Conservation (phyloP, 2,113 vertebrate genomes). For the Apodemus sylvaticus region DNA sequence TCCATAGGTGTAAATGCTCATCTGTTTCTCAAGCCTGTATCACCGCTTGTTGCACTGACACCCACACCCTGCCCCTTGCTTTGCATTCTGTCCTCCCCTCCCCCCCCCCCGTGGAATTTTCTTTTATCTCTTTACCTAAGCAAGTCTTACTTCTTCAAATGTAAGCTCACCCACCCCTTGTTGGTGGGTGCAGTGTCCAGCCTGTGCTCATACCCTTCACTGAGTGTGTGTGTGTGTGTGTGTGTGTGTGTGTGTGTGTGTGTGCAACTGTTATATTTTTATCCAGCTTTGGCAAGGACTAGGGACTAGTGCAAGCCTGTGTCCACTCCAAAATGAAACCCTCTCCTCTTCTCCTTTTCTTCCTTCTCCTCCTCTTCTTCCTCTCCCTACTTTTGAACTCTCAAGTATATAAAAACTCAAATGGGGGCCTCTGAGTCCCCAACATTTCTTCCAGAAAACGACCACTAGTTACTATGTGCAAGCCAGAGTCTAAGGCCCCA, state of each 20-base stretch:
- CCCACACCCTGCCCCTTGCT: not conserved
- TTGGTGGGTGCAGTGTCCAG: not conserved
- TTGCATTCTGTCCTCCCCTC: not conserved
- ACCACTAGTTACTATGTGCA: not conserved
- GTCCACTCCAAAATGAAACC: not conserved
- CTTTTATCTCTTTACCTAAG: not conserved
- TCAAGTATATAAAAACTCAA: not conserved
- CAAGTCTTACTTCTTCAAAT: constrained; percentile 11
- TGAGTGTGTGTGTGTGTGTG: too few species aligned
- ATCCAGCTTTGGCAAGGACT: not conserved
- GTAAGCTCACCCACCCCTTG: not conserved
- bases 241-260: too few species aligned
- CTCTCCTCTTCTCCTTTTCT: not conserved
- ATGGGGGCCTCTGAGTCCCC: not conserved
- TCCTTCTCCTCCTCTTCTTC: not conserved
- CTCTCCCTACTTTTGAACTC: not conserved
- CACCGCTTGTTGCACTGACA: not conserved
- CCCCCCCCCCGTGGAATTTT: not conserved
- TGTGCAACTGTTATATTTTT: not conserved
- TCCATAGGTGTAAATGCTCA: not conserved
- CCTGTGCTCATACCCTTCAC: not conserved
- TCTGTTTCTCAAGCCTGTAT: not conserved
- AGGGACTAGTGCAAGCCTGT: not conserved
- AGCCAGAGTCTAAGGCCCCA: not conserved
- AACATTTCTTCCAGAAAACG: not conserved